These are phyloP conservation scores for Tenthredo livida DNA, from an alignment of 2,888 invertebrate genomes.

Conservation along the genomic window DNA sequence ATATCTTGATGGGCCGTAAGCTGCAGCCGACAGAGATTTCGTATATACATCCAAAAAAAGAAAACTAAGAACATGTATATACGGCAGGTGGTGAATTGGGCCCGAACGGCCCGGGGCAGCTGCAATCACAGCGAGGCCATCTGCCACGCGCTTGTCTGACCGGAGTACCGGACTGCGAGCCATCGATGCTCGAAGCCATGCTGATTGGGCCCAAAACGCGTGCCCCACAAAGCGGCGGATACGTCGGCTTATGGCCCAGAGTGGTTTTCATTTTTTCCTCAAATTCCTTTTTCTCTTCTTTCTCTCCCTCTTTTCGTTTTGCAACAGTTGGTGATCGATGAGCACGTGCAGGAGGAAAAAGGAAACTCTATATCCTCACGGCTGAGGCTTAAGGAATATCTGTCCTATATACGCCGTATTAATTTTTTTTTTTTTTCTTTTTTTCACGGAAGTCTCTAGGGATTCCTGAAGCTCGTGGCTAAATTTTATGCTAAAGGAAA, in stretches of 20 bases:
- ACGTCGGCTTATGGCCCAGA: slow-evolving; percentile 60
- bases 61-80: background rate
- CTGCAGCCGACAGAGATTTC: slow-evolving; percentile 43
- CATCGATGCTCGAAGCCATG: slow-evolving; percentile 58
- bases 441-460: slow-evolving; percentile 6
- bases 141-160: slow-evolving; percentile 67
- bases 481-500: background rate
- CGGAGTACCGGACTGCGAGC: slow-evolving; percentile 3
- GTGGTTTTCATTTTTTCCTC: slow-evolving; percentile 49
- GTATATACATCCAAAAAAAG: background rate
- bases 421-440: background rate
- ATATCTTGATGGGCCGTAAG: slow-evolving; percentile 4
- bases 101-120: slow-evolving; percentile 65
- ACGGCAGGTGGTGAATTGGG: slow-evolving; percentile 50
- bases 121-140: slow-evolving; percentile 75
- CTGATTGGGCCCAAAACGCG: slow-evolving; percentile 73
- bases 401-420: background rate
- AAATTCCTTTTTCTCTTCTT: slow-evolving; percentile 55
- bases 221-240: slow-evolving; percentile 64
- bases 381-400: slow-evolving; percentile 2
- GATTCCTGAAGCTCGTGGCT: background rate
- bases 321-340: slow-evolving; percentile 63
- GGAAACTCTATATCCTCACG: slow-evolving; percentile 16
- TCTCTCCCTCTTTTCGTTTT: slow-evolving; percentile 40
- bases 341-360: slow-evolving; percentile 16